These are phyloP conservation scores for Ctenicera cuprea DNA, from an alignment of 2,888 invertebrate species.

Conservation along the genomic window DNA sequence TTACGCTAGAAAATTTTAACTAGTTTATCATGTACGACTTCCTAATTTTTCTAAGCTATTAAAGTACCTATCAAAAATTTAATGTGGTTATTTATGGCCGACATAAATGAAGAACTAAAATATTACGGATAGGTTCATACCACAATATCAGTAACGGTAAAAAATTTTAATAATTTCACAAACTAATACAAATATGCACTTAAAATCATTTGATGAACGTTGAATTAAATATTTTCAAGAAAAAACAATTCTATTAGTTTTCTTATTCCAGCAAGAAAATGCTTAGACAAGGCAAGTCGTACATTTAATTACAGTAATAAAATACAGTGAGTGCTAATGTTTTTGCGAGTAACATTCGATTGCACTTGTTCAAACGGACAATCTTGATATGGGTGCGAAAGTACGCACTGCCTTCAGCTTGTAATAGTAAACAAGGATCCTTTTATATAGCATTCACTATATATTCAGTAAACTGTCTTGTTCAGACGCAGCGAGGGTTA, in stretches of 20 bases:
- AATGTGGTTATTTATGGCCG: slow-evolving; percentile 26
- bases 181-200: no score
- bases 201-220: not conserved
- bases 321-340: slow-evolving; percentile 51
- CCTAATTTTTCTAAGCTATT: not conserved
- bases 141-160: not conserved
- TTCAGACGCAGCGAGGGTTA: slow-evolving; percentile 40
- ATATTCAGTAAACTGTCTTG: slow-evolving; percentile 45
- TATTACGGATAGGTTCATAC: not conserved
- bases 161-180: not conserved
- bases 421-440: slow-evolving; percentile 46
- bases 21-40: slow-evolving; percentile 15
- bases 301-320: slow-evolving; percentile 53
- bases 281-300: slow-evolving; percentile 35
- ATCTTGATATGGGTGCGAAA: slow-evolving; percentile 54
- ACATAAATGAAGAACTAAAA: slow-evolving; percentile 22
- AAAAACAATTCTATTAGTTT: slow-evolving; percentile 32
- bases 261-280: slow-evolving; percentile 27
- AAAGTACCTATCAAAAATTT: slow-evolving; percentile 15
- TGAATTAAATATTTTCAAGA: no score
- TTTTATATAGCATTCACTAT: slow-evolving; percentile 43
- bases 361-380: slow-evolving; percentile 52
- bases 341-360: slow-evolving; percentile 50
- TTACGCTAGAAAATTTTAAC: slow-evolving; percentile 7
- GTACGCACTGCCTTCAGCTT: slow-evolving; percentile 46